Evolutionary conservation across 2,888 invertebrate genomes (phyloP).

Genomic region (Gibbula magus): DNA sequence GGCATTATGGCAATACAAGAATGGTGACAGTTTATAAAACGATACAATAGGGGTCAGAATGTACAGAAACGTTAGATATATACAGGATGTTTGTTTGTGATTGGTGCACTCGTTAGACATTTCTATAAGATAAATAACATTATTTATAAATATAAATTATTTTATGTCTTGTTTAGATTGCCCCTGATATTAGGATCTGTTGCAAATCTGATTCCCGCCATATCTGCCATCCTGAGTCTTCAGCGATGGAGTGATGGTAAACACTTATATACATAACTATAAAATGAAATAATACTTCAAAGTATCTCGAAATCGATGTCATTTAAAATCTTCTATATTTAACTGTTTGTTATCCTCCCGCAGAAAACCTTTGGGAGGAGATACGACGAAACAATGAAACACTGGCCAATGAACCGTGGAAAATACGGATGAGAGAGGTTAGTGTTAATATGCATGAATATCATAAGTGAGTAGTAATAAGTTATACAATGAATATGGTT

Average conservation of each 20-base stretch:
- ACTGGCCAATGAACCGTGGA: slow-evolving; percentile 32
- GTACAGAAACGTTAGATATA: background rate
- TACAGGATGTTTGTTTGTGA: too few species aligned
- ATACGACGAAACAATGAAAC: background rate
- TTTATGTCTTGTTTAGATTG: slow-evolving; percentile 36
- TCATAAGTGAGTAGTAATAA: background rate
- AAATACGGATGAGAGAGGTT: slow-evolving; percentile 46
- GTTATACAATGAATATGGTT: too few species aligned
- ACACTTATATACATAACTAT: too few species aligned
- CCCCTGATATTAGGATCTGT: slow-evolving; percentile 57
- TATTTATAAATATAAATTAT: too few species aligned
- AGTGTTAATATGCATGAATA: background rate
- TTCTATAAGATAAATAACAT: too few species aligned
- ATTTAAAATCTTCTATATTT: too few species aligned
- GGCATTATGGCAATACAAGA: too few species aligned
- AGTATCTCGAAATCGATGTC: too few species aligned
- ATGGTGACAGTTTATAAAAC: too few species aligned
- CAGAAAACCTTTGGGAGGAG: background rate
- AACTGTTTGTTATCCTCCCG: background rate
- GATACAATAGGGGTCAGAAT: too few species aligned
- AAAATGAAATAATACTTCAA: too few species aligned
- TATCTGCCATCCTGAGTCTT: slow-evolving; percentile 56
- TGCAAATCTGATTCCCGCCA: slow-evolving; percentile 51
- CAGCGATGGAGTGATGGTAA: slow-evolving; percentile 47
- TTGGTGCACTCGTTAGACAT: too few species aligned